These are phyloP conservation scores for Crocallis elinguaria DNA, from an alignment of 2,888 invertebrate species.

Conservation along the genomic window DNA sequence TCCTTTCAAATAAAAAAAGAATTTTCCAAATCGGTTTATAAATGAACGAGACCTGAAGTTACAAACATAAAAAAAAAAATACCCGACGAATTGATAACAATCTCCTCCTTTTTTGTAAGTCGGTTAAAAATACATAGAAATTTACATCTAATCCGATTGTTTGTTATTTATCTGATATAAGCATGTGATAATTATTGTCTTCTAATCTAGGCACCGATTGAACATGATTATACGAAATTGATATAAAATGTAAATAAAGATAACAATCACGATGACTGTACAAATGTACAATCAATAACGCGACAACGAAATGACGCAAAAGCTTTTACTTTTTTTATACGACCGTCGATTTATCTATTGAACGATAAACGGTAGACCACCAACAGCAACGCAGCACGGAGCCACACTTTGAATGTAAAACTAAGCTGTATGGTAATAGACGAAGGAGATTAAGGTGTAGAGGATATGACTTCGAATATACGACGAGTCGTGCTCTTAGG, in stretches of 20 bases:
- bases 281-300: slow-evolving; percentile 27
- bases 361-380: slow-evolving; percentile 24
- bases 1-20: too few species aligned
- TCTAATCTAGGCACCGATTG: slow-evolving; percentile 12
- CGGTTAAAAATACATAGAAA: too few species aligned
- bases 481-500: background rate
- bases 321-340: slow-evolving; percentile 28
- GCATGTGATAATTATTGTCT: slow-evolving; percentile 2
- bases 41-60: too few species aligned
- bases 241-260: slow-evolving; percentile 28
- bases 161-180: background rate
- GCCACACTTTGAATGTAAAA: slow-evolving; percentile 18
- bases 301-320: slow-evolving; percentile 29
- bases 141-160: background rate
- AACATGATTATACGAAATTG: slow-evolving; percentile 10
- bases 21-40: too few species aligned
- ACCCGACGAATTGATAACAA: too few species aligned
- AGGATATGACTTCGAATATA: background rate
- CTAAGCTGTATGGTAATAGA: slow-evolving; percentile 25
- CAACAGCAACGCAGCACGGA: slow-evolving; percentile 18
- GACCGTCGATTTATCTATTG: slow-evolving; percentile 28
- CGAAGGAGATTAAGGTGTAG: slow-evolving; percentile 2
- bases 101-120: too few species aligned
- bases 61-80: too few species aligned
- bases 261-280: slow-evolving; percentile 29